These are phyloP conservation scores for Eueides isabella DNA, from an alignment of 1,140 invertebrate genomes.

Conservation along the genomic window DNA sequence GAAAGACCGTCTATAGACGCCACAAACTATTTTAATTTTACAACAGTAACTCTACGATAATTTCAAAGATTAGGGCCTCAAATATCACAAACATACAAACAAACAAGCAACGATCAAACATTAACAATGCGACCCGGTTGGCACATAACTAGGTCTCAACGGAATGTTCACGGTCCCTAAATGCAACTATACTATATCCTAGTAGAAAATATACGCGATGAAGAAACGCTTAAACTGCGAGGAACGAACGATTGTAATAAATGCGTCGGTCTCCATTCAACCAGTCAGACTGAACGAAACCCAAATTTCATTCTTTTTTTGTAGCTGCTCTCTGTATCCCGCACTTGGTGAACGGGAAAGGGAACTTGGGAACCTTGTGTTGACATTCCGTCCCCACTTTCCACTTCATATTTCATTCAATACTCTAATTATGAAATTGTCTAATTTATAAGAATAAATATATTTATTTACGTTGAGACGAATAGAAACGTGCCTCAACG, in stretches of 20 bases:
- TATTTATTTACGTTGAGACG: slow-evolving; percentile 15
- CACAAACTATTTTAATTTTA: slow-evolving; percentile 7
- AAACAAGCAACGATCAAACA: slow-evolving; percentile 29
- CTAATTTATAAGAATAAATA: slow-evolving; percentile 26
- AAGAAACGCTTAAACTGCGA: slow-evolving; percentile 49
- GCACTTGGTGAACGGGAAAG: no score
- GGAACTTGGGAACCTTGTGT: no score
- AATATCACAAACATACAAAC: slow-evolving; percentile 41
- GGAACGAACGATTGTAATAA: slow-evolving; percentile 67
- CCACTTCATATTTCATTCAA: slow-evolving; percentile 19
- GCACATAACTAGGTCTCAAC: slow-evolving; percentile 17
- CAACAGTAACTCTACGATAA: not conserved
- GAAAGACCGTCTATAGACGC: not conserved
- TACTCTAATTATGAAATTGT: slow-evolving; percentile 34
- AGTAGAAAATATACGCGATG: slow-evolving; percentile 59
- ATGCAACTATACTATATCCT: slow-evolving; percentile 60
- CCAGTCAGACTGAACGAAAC: slow-evolving; percentile 32
- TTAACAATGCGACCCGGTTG: slow-evolving; percentile 27
- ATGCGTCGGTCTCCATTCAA: slow-evolving; percentile 56
- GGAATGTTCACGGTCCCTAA: slow-evolving; percentile 33
- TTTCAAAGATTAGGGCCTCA: slow-evolving; percentile 38
- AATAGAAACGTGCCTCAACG: slow-evolving; percentile 36
- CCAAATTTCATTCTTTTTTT: no score
- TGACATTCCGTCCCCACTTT: no score
- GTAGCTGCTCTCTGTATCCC: no score